Evolutionary conservation across 2,797 vertebrate species (phyloP).

Genomic region (Limosa lapponica): DNA sequence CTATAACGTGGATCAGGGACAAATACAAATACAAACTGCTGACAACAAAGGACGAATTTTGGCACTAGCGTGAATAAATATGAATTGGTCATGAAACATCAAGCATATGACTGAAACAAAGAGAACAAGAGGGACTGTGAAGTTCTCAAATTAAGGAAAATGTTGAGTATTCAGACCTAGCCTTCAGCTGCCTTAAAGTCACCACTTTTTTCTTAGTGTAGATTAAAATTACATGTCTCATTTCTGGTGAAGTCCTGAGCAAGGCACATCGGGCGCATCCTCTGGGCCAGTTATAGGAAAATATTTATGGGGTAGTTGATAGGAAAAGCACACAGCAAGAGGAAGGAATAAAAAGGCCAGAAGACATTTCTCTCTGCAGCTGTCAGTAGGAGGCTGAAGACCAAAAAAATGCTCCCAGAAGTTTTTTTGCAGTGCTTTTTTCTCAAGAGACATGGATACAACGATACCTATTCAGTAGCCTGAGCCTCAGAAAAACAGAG

Average conservation of each 20-base stretch:
- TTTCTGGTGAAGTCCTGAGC: not conserved
- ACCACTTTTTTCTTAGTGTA: not conserved
- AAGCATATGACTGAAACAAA: not conserved
- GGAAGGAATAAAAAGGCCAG: constrained; percentile 21
- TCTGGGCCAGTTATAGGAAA: not conserved
- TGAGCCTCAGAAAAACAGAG: constrained; percentile 20
- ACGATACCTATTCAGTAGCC: constrained; percentile 56
- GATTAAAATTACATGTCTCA: not conserved
- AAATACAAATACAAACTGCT: not conserved
- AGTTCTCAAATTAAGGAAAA: not conserved
- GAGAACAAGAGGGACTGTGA: not conserved
- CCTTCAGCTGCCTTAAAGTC: not conserved
- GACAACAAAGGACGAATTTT: not conserved
- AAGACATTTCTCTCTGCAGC: constrained; percentile 40
- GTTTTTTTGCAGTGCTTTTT: not conserved
- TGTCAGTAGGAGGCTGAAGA: constrained; percentile 40
- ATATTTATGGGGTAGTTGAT: constrained; percentile 33
- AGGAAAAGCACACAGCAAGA: constrained; percentile 25
- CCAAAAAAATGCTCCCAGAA: not conserved
- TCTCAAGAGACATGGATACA: constrained; percentile 3
- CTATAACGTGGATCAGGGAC: not conserved
- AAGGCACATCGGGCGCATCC: not conserved
- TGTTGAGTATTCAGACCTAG: not conserved
- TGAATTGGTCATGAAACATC: not conserved
- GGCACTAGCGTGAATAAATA: not conserved